phyloP scores from a whole-genome alignment of 2,113 vertebrate species.

The Ranitomeya variabilis region DNA sequence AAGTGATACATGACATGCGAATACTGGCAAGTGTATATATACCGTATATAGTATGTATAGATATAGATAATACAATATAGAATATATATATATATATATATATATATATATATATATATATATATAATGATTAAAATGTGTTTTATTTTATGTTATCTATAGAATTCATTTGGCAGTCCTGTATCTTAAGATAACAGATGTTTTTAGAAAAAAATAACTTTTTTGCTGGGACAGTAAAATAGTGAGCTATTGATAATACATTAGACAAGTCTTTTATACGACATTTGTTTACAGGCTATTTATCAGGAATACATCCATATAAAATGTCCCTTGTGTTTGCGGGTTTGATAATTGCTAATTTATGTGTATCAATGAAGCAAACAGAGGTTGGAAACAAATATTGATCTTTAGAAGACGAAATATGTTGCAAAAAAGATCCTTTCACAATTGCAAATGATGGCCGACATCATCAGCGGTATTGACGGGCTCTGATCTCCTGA shows the following conservation, averaged over 20 bases:
- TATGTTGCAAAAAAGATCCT: background rate
- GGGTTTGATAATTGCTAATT: background rate
- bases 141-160: too few relatives aligned
- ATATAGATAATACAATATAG: too few relatives aligned
- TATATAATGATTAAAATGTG: too few relatives aligned
- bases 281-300: background rate
- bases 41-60: too few relatives aligned
- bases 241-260: background rate
- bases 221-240: background rate
- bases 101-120: background rate
- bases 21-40: too few relatives aligned
- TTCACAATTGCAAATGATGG: slow-evolving; percentile 15
- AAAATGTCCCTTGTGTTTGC: background rate
- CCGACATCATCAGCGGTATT: slow-evolving; percentile 36
- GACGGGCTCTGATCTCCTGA: slow-evolving; percentile 45
- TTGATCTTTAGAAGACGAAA: background rate
- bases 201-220: background rate
- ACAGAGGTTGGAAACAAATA: background rate
- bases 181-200: background rate
- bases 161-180: background rate
- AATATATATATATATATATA: background rate
- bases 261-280: background rate
- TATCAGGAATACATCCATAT: background rate
- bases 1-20: background rate
- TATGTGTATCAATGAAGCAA: background rate